These are phyloP conservation scores for Chionodraco myersi DNA, from an alignment of 2,113 vertebrate genomes.

Conservation along the genomic window DNA sequence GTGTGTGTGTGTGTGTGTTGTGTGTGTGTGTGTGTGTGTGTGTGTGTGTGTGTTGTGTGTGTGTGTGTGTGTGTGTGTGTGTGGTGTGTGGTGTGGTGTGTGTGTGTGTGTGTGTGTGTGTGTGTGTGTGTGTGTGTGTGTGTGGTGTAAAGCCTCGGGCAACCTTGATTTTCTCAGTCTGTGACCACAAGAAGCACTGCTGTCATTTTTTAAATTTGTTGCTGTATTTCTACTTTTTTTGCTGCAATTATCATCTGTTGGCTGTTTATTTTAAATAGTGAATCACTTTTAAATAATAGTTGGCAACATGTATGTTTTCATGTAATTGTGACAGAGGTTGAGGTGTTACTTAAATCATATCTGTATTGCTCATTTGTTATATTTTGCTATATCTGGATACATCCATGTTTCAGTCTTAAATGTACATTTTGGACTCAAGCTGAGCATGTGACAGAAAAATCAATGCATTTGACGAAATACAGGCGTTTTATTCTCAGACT, in stretches of 20 bases:
- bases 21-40: slow-evolving; percentile 30
- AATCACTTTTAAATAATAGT: not conserved
- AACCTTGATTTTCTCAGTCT: slow-evolving; percentile 48
- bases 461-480: not conserved
- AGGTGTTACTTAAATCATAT: not conserved
- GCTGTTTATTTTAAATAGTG: not conserved
- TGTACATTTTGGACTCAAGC: not conserved
- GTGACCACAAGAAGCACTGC: slow-evolving; percentile 13
- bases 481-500: not conserved
- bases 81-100: slow-evolving; percentile 44
- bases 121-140: slow-evolving; percentile 27
- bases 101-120: slow-evolving; percentile 57
- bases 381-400: not conserved
- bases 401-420: not conserved
- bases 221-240: not conserved
- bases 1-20: slow-evolving; percentile 57
- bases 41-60: slow-evolving; percentile 54
- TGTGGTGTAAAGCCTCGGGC: slow-evolving; percentile 37
- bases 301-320: not conserved
- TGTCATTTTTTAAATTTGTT: not conserved
- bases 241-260: not conserved
- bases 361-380: not conserved
- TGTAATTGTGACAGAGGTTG: not conserved
- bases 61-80: slow-evolving; percentile 52
- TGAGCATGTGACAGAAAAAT: not conserved